A percentile compares a stretch with the other conserved stretches of the same genome.
phyloP scores from a whole-genome alignment of 2,113 vertebrate species.

The Cathartes aura region DNA sequence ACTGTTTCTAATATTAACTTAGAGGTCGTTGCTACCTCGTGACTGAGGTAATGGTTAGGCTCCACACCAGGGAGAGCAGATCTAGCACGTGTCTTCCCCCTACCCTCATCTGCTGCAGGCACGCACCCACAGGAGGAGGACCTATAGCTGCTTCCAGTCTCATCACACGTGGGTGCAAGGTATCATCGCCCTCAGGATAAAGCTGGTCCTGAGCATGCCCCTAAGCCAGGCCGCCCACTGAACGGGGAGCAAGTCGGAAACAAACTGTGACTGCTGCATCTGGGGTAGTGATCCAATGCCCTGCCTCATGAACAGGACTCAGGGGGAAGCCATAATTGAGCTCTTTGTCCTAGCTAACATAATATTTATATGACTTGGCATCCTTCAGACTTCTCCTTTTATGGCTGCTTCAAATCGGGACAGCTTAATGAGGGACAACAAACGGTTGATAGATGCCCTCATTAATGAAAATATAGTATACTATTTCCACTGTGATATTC shows the following conservation, averaged over 20 bases:
- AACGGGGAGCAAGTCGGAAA: background rate
- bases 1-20: background rate
- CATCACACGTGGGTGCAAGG: background rate
- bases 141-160: background rate
- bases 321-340: background rate
- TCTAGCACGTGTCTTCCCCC: rapidly evolving
- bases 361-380: background rate
- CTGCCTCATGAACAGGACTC: background rate
- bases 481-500: background rate
- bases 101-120: background rate
- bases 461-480: background rate
- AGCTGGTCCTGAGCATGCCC: background rate
- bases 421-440: slow-evolving; percentile 5
- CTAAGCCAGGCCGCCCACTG: background rate
- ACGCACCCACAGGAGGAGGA: background rate
- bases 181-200: background rate
- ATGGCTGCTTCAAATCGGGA: background rate
- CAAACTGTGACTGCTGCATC: background rate
- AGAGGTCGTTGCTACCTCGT: background rate
- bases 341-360: background rate
- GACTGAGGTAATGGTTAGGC: background rate
- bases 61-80: background rate
- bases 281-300: background rate
- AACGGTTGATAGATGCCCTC: background rate
- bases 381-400: background rate